These are phyloP conservation scores for Portevinia maculata DNA, from an alignment of 2,888 invertebrate genomes.

Conservation along the genomic window DNA sequence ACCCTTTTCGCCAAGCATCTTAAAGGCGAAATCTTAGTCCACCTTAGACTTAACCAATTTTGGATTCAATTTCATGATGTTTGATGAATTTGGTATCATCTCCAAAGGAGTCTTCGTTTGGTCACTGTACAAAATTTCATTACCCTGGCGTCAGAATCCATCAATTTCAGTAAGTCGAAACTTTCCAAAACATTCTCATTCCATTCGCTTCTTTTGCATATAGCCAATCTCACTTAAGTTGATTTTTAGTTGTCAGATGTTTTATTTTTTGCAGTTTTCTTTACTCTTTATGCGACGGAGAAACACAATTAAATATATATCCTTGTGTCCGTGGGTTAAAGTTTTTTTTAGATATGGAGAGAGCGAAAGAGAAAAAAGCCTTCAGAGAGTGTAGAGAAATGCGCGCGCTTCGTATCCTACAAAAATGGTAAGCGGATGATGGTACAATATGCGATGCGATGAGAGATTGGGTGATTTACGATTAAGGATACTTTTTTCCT, in stretches of 20 bases:
- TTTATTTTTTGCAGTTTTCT: not conserved
- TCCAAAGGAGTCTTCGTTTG: not conserved
- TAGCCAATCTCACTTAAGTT: conserved; percentile 46
- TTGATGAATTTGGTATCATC: not conserved
- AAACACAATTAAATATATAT: conserved; percentile 5
- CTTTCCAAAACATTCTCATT: conserved; percentile 36
- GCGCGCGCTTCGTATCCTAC: conserved; percentile 50
- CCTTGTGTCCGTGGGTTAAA: not conserved
- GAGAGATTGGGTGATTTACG: conserved; percentile 68
- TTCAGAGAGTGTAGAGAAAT: conserved; percentile 31
- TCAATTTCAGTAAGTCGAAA: conserved; percentile 34
- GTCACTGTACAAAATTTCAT: conserved; percentile 36
- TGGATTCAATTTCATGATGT: too few species aligned
- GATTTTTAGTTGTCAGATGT: conserved; percentile 14
- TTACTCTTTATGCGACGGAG: not conserved
- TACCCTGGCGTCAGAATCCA: conserved; percentile 41
- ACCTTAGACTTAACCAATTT: not conserved
- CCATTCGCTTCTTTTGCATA: not conserved
- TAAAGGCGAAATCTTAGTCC: not conserved
- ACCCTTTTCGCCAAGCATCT: too few species aligned
- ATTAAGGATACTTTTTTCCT: conserved; percentile 58
- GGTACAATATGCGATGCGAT: conserved; percentile 22
- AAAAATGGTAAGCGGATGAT: conserved; percentile 9
- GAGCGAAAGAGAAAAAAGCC: conserved; percentile 27
- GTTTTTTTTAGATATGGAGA: too few species aligned